These are phyloP conservation scores for Polyploca ridens DNA, from an alignment of 2,888 invertebrate genomes.

Conservation along the genomic window DNA sequence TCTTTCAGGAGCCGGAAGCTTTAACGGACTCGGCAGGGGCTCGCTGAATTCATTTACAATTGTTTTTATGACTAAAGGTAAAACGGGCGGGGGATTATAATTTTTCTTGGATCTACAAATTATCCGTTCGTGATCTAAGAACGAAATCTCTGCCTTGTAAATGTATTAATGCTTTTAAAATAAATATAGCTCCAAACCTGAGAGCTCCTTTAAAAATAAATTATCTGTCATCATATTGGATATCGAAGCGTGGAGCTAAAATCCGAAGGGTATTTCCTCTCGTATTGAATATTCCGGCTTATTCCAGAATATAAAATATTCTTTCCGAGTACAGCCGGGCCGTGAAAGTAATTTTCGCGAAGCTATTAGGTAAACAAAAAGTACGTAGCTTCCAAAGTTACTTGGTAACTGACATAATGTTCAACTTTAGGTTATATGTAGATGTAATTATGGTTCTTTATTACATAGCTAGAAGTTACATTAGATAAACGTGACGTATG, in stretches of 20 bases:
- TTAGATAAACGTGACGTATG: not conserved
- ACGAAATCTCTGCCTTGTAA: no score
- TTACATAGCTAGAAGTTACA: not conserved
- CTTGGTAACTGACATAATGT: not conserved
- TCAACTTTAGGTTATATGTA: not conserved
- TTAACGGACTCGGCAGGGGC: not conserved
- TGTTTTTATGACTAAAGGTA: not conserved
- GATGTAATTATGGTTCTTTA: not conserved
- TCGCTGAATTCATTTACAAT: not conserved
- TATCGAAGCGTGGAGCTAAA: not conserved
- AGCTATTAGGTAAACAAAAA: not conserved
- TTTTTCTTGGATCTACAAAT: no score
- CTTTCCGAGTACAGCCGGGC: not conserved
- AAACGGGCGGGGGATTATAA: no score
- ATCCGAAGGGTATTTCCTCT: not conserved
- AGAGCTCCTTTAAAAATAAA: not conserved
- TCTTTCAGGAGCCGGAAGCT: not conserved
- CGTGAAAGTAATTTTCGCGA: slow-evolving; percentile 7
- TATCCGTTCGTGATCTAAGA: no score
- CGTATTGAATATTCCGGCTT: slow-evolving; percentile 1
- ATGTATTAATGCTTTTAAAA: no score
- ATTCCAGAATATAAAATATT: slow-evolving; percentile 1
- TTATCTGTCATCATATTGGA: not conserved
- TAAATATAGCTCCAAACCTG: not conserved
- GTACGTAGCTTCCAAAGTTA: not conserved